Base-by-base conservation (phyloP, 1,140 invertebrate species). In the Aphelenchoides avenae region DNA sequence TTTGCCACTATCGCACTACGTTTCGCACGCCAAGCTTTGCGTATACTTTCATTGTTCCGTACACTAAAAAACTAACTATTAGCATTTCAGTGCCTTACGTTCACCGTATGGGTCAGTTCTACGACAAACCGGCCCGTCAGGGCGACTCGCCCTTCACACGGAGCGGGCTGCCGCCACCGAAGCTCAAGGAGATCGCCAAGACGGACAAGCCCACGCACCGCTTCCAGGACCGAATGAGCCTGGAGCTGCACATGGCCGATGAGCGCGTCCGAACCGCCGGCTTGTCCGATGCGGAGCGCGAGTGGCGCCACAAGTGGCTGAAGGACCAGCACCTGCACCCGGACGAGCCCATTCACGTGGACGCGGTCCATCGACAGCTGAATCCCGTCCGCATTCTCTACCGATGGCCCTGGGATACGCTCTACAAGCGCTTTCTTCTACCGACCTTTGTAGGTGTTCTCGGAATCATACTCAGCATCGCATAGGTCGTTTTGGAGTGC, bases 251-350 rank as follows among this genome's bases (percentile, higher is more conserved):
- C n/a, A n/a, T n/a, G n/a, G n/a, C n/a, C 18, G 75, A 75, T 44
- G 68, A 77, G 31, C 72, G 75, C 7, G 60, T 68, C 18, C 58
- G 70, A 11, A 58, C 66, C 13, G 55, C 64, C n/a, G 73, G 73
- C 7, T 51, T 75, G 27, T 50, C 57, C 9, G 47, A 49, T 3
- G 73, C 75, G 13, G 73, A 75, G 56, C 41, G 73, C 27, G 75
- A 77, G 56, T 75, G 73, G 73, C 57, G 73, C 47, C 42, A 55
- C 7, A 71, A 70, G 47, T 68, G 41, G 39, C 30, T 72, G 5
- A 44, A 75, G 33, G 73, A 77, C 46, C 75, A 75, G 49, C 65
- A 75, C 42, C 47, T 75, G 20, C 73, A 75, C 56, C 62, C 73
- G 22, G 75, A 75, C 42, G 73, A 75, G 57, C 73, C 73, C 39